Evolutionary conservation across 2,113 vertebrate genomes (phyloP).

Genomic region (Thunnus thynnus): DNA sequence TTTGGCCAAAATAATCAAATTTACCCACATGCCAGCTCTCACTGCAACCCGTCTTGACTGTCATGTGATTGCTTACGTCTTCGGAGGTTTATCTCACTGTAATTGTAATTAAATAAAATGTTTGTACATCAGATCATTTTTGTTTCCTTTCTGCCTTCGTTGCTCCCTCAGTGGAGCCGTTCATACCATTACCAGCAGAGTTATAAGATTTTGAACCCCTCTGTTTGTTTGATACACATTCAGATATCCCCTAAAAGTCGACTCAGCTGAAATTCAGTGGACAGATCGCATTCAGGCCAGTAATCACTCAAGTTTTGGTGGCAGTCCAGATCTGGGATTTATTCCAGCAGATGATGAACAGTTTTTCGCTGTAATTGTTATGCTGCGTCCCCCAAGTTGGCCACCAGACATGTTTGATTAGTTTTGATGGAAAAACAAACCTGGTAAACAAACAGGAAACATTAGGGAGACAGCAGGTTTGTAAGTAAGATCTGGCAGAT

Average conservation of each 20-base stretch:
- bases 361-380: neutral
- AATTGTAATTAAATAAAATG: no score
- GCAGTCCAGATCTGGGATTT: neutral
- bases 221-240: no score
- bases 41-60: constrained; percentile 31
- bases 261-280: no score
- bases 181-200: neutral
- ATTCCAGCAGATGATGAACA: neutral
- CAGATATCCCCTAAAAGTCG: no score
- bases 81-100: no score
- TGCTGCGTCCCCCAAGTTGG: neutral
- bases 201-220: no score
- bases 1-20: constrained; percentile 15
- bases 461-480: neutral
- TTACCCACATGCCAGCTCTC: constrained; percentile 18
- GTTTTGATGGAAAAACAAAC: neutral
- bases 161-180: neutral
- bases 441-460: neutral
- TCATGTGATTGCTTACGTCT: constrained; percentile 17
- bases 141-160: neutral
- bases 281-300: neutral
- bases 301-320: neutral
- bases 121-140: neutral
- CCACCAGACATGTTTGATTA: no score
- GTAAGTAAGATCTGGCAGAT: neutral